Evolutionary conservation across 2,797 vertebrate genomes (phyloP).

Genomic region (Poeciliopsis presidionis): DNA sequence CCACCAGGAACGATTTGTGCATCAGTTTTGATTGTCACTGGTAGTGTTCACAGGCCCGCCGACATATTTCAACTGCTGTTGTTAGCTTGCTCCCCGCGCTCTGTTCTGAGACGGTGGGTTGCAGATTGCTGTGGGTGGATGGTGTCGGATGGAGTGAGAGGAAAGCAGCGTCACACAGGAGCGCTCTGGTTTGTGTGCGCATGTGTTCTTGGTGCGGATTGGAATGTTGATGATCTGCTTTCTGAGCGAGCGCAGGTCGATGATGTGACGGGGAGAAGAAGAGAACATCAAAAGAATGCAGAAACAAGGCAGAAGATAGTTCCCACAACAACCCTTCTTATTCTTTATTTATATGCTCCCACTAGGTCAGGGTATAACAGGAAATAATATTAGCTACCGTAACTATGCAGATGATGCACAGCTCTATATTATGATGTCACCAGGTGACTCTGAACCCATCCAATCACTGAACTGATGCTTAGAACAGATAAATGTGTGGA

Average conservation of each 20-base stretch:
- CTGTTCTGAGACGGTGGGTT: slow-evolving; percentile 29
- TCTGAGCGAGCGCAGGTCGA: neutral
- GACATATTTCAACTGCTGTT: slow-evolving; percentile 20
- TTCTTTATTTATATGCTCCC: no score
- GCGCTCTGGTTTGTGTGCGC: slow-evolving; percentile 32
- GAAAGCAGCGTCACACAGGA: slow-evolving; percentile 55
- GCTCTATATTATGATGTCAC: no score
- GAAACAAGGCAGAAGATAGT: neutral
- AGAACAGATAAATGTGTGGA: no score
- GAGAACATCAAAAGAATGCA: neutral
- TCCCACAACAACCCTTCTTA: no score
- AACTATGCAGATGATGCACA: no score
- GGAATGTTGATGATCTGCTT: slow-evolving; percentile 17
- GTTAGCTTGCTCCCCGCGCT: slow-evolving; percentile 12
- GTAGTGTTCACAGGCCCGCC: neutral
- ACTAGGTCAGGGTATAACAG: no score
- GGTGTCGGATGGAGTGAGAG: slow-evolving; percentile 57
- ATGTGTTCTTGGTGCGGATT: slow-evolving; percentile 34
- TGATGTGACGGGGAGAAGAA: neutral
- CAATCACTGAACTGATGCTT: no score
- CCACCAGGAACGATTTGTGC: slow-evolving; percentile 5
- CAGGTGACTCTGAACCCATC: no score
- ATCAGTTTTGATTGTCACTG: slow-evolving; percentile 1
- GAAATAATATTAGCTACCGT: no score
- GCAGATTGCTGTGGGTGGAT: slow-evolving; percentile 74